Conservation (phyloP, 2,113 vertebrate species). For the Tachuris rubrigastra region DNA sequence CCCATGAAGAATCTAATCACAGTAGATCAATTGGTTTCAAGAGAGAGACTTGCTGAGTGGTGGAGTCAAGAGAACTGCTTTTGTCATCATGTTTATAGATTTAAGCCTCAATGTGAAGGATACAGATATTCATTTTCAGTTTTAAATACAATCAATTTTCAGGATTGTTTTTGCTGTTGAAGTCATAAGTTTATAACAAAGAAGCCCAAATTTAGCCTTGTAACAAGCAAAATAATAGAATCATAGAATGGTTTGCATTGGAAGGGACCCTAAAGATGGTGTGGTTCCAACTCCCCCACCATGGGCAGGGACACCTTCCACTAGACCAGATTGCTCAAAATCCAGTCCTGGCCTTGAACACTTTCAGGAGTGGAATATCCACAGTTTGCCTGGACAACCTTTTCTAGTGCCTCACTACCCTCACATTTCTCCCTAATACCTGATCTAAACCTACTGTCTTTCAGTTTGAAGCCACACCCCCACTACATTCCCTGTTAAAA, state of each 20-base stretch:
- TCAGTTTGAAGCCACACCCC: neutral
- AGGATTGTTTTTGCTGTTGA: neutral
- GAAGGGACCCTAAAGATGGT: neutral
- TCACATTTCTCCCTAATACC: neutral
- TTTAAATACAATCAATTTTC: neutral
- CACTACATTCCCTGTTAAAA: neutral
- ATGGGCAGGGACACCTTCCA: neutral
- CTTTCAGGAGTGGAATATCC: neutral
- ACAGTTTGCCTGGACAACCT: neutral
- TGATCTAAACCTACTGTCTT: neutral
- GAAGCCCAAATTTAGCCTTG: neutral
- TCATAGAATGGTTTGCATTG: neutral
- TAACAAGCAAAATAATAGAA: neutral
- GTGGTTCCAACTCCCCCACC: accelerated
- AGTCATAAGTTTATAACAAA: neutral
- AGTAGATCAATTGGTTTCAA: neutral
- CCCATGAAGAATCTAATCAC: neutral
- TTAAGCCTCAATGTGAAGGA: neutral
- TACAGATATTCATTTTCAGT: neutral
- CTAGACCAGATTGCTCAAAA: neutral
- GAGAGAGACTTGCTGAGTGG: neutral
- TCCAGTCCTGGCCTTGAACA: neutral
- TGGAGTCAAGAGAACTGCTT: neutral
- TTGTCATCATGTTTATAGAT: neutral
- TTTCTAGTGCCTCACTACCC: neutral